Conservation (phyloP, 2,113 vertebrate genomes). For the Chitala chitala region DNA sequence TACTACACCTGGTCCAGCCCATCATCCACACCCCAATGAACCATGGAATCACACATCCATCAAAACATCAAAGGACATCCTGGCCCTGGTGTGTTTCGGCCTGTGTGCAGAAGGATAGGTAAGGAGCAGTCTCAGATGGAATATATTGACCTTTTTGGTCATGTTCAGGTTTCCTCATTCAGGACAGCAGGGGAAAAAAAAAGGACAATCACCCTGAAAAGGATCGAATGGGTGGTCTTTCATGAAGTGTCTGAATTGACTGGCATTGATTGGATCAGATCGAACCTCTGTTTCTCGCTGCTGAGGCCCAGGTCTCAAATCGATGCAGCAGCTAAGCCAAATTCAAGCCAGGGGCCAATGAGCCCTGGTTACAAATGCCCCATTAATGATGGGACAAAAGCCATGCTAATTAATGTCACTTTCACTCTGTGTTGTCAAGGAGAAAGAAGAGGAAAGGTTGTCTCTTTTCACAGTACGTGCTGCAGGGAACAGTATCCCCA, state of each 20-base stretch:
- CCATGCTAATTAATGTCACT: constrained; percentile 6
- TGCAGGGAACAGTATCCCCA: background rate
- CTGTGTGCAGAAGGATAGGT: no score
- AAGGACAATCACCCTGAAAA: background rate
- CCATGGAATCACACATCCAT: no score
- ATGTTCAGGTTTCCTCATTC: background rate
- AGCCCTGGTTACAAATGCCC: background rate
- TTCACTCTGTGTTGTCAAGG: background rate
- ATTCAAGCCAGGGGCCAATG: background rate
- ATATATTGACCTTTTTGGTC: background rate
- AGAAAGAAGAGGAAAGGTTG: background rate
- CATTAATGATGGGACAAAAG: background rate
- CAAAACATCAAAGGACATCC: no score
- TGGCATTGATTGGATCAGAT: background rate
- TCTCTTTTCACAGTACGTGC: background rate
- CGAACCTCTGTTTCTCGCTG: background rate
- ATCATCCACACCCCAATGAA: no score
- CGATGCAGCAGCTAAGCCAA: background rate
- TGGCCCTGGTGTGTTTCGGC: no score
- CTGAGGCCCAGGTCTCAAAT: background rate
- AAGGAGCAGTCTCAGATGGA: background rate
- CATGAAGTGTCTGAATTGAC: background rate
- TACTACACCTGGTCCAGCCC: no score
- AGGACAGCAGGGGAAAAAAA: background rate
- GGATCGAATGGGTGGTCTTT: constrained; percentile 1